phyloP scores from a whole-genome alignment of 2,797 vertebrate species.

The Phyllotis vaccarum region DNA sequence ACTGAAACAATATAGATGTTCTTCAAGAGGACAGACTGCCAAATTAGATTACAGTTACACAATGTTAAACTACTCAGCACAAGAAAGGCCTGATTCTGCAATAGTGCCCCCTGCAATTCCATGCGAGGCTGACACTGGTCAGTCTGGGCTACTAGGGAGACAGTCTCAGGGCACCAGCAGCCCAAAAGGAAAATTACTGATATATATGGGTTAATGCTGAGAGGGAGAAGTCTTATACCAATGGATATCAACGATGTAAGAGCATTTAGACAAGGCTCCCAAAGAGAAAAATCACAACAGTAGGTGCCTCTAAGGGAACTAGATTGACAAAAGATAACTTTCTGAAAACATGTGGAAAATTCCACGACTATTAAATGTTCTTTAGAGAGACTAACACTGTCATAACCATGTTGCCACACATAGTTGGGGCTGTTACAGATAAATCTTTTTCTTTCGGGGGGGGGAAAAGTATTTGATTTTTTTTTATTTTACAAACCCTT shows the following conservation, averaged over 20 bases:
- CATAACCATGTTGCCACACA: not conserved
- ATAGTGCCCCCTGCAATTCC: not conserved
- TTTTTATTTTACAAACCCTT: not conserved
- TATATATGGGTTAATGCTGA: too few relatives aligned
- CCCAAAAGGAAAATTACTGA: not conserved
- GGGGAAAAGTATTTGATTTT: not conserved
- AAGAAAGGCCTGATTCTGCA: not conserved
- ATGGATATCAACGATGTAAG: too few relatives aligned
- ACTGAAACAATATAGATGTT: not conserved
- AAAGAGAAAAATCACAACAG: too few relatives aligned
- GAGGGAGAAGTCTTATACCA: too few relatives aligned
- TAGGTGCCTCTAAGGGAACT: too few relatives aligned
- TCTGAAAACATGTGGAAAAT: not conserved
- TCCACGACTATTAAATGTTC: not conserved
- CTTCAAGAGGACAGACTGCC: not conserved
- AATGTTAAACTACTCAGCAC: not conserved
- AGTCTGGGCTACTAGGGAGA: not conserved
- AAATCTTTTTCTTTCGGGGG: too few relatives aligned
- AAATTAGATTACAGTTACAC: not conserved
- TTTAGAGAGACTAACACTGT: not conserved
- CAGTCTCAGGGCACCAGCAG: not conserved
- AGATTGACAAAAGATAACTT: not conserved
- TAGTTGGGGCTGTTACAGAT: not conserved
- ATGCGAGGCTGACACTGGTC: too few relatives aligned
- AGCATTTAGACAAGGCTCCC: too few relatives aligned